Base-by-base conservation (phyloP, 2,113 vertebrate genomes). In the Meleagris gallopavo region DNA sequence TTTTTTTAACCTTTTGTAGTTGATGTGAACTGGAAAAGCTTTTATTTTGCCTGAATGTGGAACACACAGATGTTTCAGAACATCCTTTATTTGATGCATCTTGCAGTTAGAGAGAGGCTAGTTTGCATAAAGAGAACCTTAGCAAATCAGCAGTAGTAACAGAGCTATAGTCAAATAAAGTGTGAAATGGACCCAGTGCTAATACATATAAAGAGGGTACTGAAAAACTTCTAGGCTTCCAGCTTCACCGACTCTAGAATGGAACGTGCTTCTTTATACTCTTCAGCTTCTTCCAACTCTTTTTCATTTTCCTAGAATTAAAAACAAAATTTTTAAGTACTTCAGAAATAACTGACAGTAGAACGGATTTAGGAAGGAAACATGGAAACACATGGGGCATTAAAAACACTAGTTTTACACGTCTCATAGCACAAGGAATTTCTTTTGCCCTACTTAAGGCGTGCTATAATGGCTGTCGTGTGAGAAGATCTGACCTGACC, bases 171-270 rank as follows among this genome's bases (percentile, higher is more conserved):
- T 96, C 74, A 97, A 97, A 97, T 88, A 58, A 97, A 97, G 83
- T 97, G 96, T 97, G 98, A 98, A 99, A 98, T 98, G 98, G 96
- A 98, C 96, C 96, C 86, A 96, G 66, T 89, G 96, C 90, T 72
- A 96, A 98, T 79, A 95, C 81, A 94, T 97, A 90, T 46, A 97
- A 97, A 95, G 90, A 76, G 45, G 96, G 83, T 92, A 92, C 36
- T 89, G 93, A 79, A 90, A 95, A 96, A 96, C 57, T 79, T 89
- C 98, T 98, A 99, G 93, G 97, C 98, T 97, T 99, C 98, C 96
- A 99, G 97, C 97, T 99, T 98, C 96, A 99, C 98, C 46, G 99
- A 99, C 77, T 99, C 98, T 97, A 99, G 97, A 60, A 99, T 76
- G 89, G 94, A 97, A 95, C 97, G 98, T 66, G 99, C 99, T 94